Evolutionary conservation across 1,140 invertebrate species (phyloP).

Genomic region (Eciton burchellii): DNA sequence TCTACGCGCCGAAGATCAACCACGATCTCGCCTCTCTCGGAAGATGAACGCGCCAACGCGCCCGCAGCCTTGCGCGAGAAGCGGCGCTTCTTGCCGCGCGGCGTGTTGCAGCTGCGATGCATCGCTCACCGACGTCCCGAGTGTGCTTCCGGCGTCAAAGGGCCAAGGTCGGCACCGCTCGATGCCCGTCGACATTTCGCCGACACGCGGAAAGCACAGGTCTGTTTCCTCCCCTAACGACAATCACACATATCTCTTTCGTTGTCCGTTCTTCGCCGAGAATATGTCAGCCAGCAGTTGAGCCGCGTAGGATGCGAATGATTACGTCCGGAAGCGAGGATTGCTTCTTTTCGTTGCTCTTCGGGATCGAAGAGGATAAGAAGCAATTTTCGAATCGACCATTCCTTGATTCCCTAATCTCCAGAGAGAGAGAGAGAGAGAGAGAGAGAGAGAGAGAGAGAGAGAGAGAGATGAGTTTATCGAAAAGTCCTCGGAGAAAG

Average conservation of each 20-base stretch:
- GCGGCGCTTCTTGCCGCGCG: slow-evolving; percentile 21
- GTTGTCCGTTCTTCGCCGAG: not conserved
- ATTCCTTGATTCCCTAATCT: not conserved
- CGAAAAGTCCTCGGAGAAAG: not conserved
- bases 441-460: not conserved
- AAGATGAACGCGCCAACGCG: slow-evolving; percentile 53
- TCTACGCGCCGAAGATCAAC: slow-evolving; percentile 43
- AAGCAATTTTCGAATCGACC: not conserved
- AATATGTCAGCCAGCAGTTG: too few species aligned
- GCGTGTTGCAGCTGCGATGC: slow-evolving; percentile 31
- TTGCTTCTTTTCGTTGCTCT: too few species aligned
- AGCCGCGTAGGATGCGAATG: not conserved
- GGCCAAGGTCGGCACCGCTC: slow-evolving; percentile 68
- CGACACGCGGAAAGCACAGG: slow-evolving; percentile 65
- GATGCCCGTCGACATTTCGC: slow-evolving; percentile 59
- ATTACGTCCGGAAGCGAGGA: too few species aligned
- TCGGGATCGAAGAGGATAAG: not conserved
- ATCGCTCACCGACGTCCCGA: slow-evolving; percentile 61
- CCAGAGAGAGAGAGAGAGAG: too few species aligned
- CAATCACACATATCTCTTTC: too few species aligned
- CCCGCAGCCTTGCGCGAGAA: slow-evolving; percentile 30
- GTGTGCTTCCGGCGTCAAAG: slow-evolving; percentile 63
- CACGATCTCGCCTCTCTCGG: slow-evolving; percentile 19
- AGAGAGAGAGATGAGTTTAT: not conserved
- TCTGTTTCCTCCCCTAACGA: slow-evolving; percentile 58